Percentiles rank a stretch among this genome's conserved stretches.
Evolutionary conservation across 1,140 invertebrate genomes (phyloP).

Genomic region (Arion vulgaris): DNA sequence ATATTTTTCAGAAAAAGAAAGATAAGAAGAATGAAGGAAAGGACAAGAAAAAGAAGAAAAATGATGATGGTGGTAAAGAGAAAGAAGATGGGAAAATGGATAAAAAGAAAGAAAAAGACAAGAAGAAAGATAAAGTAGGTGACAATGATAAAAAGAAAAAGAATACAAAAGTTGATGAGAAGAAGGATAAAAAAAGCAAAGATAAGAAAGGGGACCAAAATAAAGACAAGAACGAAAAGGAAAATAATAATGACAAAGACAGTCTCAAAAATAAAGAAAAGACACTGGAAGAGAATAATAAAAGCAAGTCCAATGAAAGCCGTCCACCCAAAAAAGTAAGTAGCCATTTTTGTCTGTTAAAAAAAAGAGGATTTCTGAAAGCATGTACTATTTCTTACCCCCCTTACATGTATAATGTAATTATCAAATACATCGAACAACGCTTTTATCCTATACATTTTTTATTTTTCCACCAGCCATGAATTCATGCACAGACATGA

Average conservation of each 20-base stretch:
- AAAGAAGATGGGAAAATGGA: conserved; percentile 10
- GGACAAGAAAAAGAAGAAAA: conserved; percentile 12
- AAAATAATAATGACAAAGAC: not conserved
- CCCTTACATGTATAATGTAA: too few species aligned
- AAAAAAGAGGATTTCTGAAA: too few species aligned
- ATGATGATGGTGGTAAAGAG: conserved; percentile 24
- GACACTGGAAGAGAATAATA: not conserved
- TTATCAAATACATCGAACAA: too few species aligned
- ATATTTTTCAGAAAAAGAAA: not conserved
- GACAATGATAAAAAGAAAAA: not conserved
- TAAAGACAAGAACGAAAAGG: conserved; percentile 15
- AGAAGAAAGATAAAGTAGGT: not conserved
- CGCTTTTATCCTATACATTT: too few species aligned
- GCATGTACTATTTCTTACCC: too few species aligned
- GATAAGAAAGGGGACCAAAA: not conserved
- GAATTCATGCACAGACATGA: too few species aligned
- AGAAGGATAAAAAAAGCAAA: conserved; percentile 2
- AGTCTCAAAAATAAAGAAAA: conserved; percentile 1
- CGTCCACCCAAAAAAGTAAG: not conserved
- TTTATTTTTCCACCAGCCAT: too few species aligned
- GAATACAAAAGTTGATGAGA: too few species aligned
- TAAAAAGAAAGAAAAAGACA: not conserved
- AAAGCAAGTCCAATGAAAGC: not conserved
- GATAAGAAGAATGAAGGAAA: conserved; percentile 21
- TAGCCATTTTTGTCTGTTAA: not conserved